Conservation (phyloP, 2,113 vertebrate genomes). For the Nestor notabilis region DNA sequence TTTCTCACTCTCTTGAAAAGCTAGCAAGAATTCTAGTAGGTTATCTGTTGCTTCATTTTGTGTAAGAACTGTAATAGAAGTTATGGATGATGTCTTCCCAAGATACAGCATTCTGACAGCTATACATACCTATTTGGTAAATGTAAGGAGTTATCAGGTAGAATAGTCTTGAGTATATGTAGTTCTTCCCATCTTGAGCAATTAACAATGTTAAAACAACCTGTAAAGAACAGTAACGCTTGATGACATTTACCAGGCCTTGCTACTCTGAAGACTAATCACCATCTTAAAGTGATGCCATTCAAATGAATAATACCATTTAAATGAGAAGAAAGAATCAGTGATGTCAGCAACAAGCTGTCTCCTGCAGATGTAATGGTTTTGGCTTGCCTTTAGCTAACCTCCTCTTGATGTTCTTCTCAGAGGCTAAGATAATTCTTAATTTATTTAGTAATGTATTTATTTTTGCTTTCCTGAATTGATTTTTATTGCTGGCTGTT, state of each 20-base stretch:
- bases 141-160: not conserved
- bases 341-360: not conserved
- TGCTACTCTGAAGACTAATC: not conserved
- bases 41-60: not conserved
- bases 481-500: not conserved
- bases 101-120: not conserved
- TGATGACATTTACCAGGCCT: conserved; percentile 14
- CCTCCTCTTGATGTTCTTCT: not conserved
- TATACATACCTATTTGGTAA: not conserved
- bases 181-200: not conserved
- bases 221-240: not conserved
- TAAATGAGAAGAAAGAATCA: not conserved
- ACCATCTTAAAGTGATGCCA: not conserved
- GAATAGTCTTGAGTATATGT: not conserved
- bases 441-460: not conserved
- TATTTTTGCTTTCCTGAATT: not conserved
- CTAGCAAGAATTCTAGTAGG: not conserved
- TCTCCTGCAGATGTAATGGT: not conserved
- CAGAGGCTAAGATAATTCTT: not conserved
- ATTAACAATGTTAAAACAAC: not conserved
- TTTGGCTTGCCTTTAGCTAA: not conserved
- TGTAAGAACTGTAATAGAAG: not conserved
- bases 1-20: not conserved
- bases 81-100: not conserved
- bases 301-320: not conserved